Base-by-base conservation (phyloP, 2,113 vertebrate genomes). In the Rousettus leschenaultii region DNA sequence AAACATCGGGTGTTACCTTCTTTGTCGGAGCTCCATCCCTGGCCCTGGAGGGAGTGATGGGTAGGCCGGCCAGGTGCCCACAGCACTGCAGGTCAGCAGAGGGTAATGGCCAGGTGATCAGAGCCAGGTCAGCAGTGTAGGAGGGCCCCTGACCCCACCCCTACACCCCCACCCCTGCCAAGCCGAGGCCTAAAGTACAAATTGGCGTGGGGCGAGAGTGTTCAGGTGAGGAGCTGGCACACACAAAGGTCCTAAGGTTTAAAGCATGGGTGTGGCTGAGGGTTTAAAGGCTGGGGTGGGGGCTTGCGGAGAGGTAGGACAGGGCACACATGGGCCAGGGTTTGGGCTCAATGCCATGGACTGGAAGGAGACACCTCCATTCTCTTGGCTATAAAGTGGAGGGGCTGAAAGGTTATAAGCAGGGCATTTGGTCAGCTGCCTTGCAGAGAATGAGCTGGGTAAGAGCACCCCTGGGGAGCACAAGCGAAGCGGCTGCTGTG, bases 141-240 rank as follows among this genome's bases (percentile, higher is more conserved):
- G 71, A 45, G 7, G 18, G 9, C 30, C 65, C 55, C 43, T 11
- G 1, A 2, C 5, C 53, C 9, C 38, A 51, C 51, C 13, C 51
- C 51, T 51, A 16, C 18, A 14, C 10, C 22, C 79, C 68, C 21
- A 2, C 55, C 30, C 57, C 19, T 38, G 26, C 63, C 19, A 45
- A 2, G 38, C n/a, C 1, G 13, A 74, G 40, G 26, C 86, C 33
- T 55, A 2, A 59, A 87, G 33, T 38, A 35, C 82, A 51, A 8
- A 6, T 0, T 0, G 13, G 82, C 8, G 10, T 24, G 24, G 15
- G 51, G 5, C 0, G 0, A 13, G 28, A 59, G 3, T 8, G 21
- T 16, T 21, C 9, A 16, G n/a, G n/a, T 28, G 8, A 14, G 38
- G 57, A 33, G 21, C 33, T 0, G 5, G 75, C 59, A 35, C 0